Conservation (phyloP, 2,888 invertebrate genomes). For the Thecophora atra region DNA sequence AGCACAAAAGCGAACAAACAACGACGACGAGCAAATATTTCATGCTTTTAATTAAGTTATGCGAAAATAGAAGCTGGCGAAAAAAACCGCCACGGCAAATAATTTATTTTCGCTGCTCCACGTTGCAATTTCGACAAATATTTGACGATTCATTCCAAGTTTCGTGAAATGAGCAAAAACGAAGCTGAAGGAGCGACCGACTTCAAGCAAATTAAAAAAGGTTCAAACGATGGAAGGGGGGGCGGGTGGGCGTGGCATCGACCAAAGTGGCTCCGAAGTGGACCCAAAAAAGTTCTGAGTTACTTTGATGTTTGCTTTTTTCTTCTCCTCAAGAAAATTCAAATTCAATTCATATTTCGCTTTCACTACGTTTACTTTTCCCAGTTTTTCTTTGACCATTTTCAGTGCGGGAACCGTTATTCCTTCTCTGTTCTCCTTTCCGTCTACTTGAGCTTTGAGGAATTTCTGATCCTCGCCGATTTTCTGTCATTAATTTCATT, state of each 20-base stretch:
- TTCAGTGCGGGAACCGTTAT: background rate
- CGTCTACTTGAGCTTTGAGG: slow-evolving; percentile 27
- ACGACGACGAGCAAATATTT: slow-evolving; percentile 20
- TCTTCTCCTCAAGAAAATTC: background rate
- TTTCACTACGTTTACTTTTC: background rate
- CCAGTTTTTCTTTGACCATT: background rate
- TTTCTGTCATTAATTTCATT: slow-evolving; percentile 57
- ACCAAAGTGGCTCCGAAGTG: slow-evolving; percentile 2
- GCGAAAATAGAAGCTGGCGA: slow-evolving; percentile 9
- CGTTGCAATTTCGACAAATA: slow-evolving; percentile 27
- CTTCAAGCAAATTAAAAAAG: too few species aligned
- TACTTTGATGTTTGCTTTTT: slow-evolving; percentile 13
- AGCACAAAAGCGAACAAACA: background rate
- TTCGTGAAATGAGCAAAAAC: slow-evolving; percentile 28
- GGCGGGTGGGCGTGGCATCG: background rate
- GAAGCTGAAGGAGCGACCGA: background rate
- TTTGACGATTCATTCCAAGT: slow-evolving; percentile 31
- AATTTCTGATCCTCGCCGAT: slow-evolving; percentile 59
- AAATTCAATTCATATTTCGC: background rate
- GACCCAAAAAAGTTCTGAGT: background rate
- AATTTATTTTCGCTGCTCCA: slow-evolving; percentile 8
- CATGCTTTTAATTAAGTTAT: slow-evolving; percentile 25
- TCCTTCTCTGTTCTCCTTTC: background rate
- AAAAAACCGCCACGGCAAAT: too few species aligned
- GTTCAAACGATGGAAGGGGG: background rate